Percentiles rank a stretch among this genome's conserved stretches.
phyloP scores from a whole-genome alignment of 2,797 vertebrate species.

The Vireo griseus region DNA sequence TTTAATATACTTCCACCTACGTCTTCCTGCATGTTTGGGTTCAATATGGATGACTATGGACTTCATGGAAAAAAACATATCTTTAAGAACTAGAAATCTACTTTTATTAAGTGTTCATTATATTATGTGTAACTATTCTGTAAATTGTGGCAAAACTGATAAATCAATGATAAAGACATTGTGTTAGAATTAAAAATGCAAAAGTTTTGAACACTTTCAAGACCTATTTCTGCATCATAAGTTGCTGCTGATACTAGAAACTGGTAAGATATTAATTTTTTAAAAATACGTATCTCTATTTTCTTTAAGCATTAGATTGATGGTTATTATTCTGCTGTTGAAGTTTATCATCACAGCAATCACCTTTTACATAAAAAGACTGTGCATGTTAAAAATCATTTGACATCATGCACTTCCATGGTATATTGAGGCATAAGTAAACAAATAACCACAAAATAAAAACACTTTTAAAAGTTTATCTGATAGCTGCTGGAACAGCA shows the following conservation, averaged over 20 bases:
- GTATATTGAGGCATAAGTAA: not conserved
- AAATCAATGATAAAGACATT: not conserved
- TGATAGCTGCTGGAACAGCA: not conserved
- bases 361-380: not conserved
- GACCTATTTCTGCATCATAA: not conserved
- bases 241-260: not conserved
- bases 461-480: not conserved
- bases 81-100: conserved; percentile 42
- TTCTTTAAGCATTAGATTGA: not conserved
- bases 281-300: not conserved
- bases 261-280: not conserved
- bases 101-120: conserved; percentile 38
- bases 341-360: not conserved
- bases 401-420: not conserved
- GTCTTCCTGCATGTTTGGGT: conserved; percentile 75
- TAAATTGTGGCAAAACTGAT: conserved; percentile 4
- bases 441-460: not conserved
- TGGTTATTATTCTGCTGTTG: not conserved
- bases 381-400: not conserved
- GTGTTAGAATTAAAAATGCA: not conserved
- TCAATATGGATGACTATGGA: conserved; percentile 71
- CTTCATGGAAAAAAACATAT: conserved; percentile 29
- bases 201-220: not conserved
- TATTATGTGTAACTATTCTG: not conserved
- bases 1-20: conserved; percentile 80